Conservation (phyloP, 2,797 vertebrate species). For the Microhierax caerulescens region DNA sequence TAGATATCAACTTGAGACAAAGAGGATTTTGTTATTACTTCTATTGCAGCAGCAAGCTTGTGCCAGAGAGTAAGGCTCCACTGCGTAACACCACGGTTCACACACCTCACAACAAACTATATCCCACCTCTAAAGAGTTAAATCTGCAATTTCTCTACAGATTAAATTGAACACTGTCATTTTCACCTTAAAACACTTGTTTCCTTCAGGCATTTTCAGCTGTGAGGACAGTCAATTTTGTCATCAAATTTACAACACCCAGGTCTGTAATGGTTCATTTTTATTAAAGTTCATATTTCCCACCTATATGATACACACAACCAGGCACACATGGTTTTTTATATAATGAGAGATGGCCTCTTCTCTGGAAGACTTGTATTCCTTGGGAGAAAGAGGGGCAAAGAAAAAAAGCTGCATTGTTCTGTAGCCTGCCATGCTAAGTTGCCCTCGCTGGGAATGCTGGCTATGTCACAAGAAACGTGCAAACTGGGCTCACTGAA, state of each 20-base stretch:
- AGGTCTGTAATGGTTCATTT: background rate
- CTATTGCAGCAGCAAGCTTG: background rate
- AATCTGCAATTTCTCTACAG: background rate
- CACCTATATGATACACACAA: slow-evolving; percentile 27
- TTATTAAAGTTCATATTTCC: background rate
- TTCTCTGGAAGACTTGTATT: slow-evolving; percentile 18
- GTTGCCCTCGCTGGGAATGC: slow-evolving; percentile 13
- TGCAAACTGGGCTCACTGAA: slow-evolving; percentile 25
- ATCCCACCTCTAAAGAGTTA: background rate
- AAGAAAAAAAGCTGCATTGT: slow-evolving; percentile 31
- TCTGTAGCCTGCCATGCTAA: slow-evolving; percentile 27
- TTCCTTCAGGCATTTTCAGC: background rate
- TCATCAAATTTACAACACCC: background rate
- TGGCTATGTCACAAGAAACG: slow-evolving; percentile 28
- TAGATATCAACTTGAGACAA: slow-evolving; percentile 47
- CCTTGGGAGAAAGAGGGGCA: slow-evolving; percentile 18
- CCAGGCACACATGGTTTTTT: background rate
- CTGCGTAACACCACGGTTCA: background rate
- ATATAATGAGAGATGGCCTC: slow-evolving; percentile 45
- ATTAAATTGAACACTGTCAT: background rate
- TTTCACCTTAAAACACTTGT: slow-evolving; percentile 3
- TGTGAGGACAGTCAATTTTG: background rate
- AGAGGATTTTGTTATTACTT: slow-evolving; percentile 46
- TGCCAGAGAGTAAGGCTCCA: background rate
- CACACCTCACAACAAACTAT: background rate